A percentile compares a stretch with the other conserved stretches of the same genome.
Conservation (phyloP, 2,797 vertebrate genomes). For the Neosalanx taihuensis region DNA sequence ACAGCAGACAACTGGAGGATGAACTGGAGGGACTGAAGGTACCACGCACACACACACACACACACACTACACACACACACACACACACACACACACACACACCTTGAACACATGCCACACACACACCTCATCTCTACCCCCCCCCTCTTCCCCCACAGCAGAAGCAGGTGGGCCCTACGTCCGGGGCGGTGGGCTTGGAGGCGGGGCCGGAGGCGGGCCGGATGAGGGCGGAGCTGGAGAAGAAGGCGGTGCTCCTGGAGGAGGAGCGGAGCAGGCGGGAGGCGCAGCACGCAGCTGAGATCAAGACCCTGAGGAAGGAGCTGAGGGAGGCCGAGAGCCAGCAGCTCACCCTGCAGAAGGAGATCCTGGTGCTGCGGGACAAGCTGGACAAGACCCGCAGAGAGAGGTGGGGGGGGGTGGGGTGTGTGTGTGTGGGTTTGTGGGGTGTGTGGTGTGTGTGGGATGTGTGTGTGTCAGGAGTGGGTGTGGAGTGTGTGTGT, state of each 20-base stretch:
- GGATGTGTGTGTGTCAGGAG: slow-evolving; percentile 58
- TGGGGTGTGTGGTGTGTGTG: slow-evolving; percentile 48
- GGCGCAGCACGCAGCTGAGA: slow-evolving; percentile 81
- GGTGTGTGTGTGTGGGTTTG: slow-evolving; percentile 54
- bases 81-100: slow-evolving; percentile 2
- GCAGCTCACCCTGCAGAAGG: slow-evolving; percentile 93
- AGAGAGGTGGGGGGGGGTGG: slow-evolving; percentile 78
- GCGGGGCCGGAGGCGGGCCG: slow-evolving; percentile 91
- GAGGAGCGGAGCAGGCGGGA: slow-evolving; percentile 89
- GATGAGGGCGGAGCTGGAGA: slow-evolving; percentile 90
- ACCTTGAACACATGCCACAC: neutral
- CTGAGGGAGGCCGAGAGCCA: slow-evolving; percentile 92
- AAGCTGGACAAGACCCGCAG: slow-evolving; percentile 94
- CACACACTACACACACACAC: too few species aligned
- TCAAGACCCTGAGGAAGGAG: slow-evolving; percentile 91
- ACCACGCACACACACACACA: slow-evolving; percentile 22
- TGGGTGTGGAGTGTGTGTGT: slow-evolving; percentile 46
- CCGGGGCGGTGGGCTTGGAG: slow-evolving; percentile 77
- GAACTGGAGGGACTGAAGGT: slow-evolving; percentile 95
- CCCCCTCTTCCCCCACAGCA: slow-evolving; percentile 60
- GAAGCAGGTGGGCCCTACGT: slow-evolving; percentile 85
- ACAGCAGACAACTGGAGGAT: slow-evolving; percentile 91
- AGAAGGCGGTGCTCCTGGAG: slow-evolving; percentile 88
- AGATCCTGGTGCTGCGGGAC: slow-evolving; percentile 95
- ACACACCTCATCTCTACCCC: neutral